Evolutionary conservation across 2,888 invertebrate species (phyloP).

Genomic region (Phymatocera aterrima): DNA sequence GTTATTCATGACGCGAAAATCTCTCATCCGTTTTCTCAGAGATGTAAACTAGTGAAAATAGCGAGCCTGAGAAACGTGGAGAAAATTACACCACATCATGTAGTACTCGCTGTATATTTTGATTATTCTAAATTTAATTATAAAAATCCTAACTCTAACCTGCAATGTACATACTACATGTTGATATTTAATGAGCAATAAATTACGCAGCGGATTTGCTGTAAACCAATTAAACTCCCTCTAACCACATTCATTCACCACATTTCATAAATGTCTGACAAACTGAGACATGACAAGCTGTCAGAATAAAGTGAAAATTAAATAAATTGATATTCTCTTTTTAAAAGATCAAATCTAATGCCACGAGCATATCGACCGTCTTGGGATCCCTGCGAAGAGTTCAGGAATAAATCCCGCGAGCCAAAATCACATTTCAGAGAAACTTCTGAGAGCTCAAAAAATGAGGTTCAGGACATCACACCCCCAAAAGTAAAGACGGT

Average conservation of each 20-base stretch:
- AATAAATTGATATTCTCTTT: no score
- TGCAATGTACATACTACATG: constrained; percentile 51
- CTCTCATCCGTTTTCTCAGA: constrained; percentile 2
- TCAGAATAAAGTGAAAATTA: neutral
- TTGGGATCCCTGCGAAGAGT: constrained; percentile 50
- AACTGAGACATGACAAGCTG: neutral
- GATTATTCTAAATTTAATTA: constrained; percentile 55
- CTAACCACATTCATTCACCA: neutral
- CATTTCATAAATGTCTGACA: neutral
- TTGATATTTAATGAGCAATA: constrained; percentile 69
- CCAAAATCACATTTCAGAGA: neutral
- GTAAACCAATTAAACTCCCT: constrained; percentile 53
- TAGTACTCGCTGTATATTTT: constrained; percentile 62
- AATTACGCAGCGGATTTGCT: constrained; percentile 64
- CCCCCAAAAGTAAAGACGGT: constrained; percentile 55
- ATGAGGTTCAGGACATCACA: neutral
- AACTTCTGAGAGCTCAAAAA: neutral
- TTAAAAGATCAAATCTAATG: constrained; percentile 27
- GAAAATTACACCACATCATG: constrained; percentile 51
- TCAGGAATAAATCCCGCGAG: constrained; percentile 31
- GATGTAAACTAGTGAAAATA: neutral
- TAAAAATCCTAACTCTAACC: constrained; percentile 45
- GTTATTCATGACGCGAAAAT: neutral
- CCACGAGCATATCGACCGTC: constrained; percentile 13
- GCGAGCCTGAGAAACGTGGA: neutral